Evolutionary conservation across 92 coral and sea anemone species (phyloP).

Genomic region (Galaxea fascicularis): DNA sequence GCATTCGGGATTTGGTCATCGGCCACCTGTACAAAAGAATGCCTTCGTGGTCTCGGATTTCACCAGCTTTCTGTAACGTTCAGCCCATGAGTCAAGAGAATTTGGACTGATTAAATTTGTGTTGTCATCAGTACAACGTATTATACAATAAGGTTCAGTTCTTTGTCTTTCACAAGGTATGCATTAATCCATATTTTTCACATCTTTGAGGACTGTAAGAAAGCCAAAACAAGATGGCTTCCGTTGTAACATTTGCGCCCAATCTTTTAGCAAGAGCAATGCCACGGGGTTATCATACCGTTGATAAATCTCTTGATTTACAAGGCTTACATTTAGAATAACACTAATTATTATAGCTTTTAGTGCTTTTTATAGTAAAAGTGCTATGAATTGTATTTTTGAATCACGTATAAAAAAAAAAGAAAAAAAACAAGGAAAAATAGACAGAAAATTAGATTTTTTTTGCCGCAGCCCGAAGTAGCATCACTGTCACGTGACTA

Average conservation of each 20-base stretch:
- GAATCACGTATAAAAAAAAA: not conserved
- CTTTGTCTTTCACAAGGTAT: slow-evolving; percentile 35
- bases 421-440: too few relatives aligned
- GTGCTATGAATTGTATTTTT: not conserved
- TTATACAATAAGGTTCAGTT: slow-evolving; percentile 38
- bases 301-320: not conserved
- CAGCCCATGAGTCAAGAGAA: slow-evolving; percentile 46
- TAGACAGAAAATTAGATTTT: too few relatives aligned
- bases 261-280: slow-evolving; percentile 20
- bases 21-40: slow-evolving; percentile 49
- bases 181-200: slow-evolving; percentile 34
- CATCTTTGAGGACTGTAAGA: slow-evolving; percentile 26
- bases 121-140: slow-evolving; percentile 47
- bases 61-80: slow-evolving; percentile 48
- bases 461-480: too few relatives aligned
- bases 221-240: slow-evolving; percentile 36
- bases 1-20: slow-evolving; percentile 46
- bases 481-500: too few relatives aligned
- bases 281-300: slow-evolving; percentile 9
- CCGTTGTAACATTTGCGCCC: slow-evolving; percentile 40
- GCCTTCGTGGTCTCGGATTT: slow-evolving; percentile 51
- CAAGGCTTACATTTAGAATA: not conserved
- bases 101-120: slow-evolving; percentile 49
- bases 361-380: not conserved
- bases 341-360: not conserved